Evolutionary conservation across 2,888 invertebrate genomes (phyloP).

Genomic region (Drosophila infuscata): DNA sequence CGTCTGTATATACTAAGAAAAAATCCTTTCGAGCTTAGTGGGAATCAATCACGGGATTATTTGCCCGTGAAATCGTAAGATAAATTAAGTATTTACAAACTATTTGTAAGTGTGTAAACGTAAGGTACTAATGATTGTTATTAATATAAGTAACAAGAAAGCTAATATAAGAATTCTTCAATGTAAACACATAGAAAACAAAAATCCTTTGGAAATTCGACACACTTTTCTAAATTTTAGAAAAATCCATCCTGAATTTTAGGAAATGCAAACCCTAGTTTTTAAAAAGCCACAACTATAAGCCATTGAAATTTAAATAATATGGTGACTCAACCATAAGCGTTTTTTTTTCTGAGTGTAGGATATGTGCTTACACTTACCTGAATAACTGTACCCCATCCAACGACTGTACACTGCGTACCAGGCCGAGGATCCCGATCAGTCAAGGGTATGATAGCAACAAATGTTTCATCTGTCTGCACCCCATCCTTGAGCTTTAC

Average conservation of each 20-base stretch:
- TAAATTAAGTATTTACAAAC: background rate
- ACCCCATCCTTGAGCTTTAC: constrained; percentile 20
- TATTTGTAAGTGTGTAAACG: background rate
- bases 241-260: background rate
- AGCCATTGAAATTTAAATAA: background rate
- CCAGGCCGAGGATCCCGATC: constrained; percentile 2
- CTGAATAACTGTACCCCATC: constrained; percentile 70
- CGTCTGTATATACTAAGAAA: no score
- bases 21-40: background rate
- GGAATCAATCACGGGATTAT: background rate
- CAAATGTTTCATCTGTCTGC: background rate
- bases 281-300: background rate
- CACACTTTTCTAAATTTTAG: background rate
- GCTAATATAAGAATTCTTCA: background rate
- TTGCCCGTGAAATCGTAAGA: background rate
- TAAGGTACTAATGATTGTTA: background rate
- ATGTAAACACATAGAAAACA: background rate
- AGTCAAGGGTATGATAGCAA: constrained; percentile 21
- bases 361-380: constrained; percentile 24
- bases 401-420: constrained; percentile 55
- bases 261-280: background rate
- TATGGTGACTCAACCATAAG: background rate
- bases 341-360: background rate
- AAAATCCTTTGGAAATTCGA: background rate
- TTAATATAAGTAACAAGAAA: background rate